phyloP scores from a whole-genome alignment of 2,888 invertebrate species.

The Mechanitis mazaeus region DNA sequence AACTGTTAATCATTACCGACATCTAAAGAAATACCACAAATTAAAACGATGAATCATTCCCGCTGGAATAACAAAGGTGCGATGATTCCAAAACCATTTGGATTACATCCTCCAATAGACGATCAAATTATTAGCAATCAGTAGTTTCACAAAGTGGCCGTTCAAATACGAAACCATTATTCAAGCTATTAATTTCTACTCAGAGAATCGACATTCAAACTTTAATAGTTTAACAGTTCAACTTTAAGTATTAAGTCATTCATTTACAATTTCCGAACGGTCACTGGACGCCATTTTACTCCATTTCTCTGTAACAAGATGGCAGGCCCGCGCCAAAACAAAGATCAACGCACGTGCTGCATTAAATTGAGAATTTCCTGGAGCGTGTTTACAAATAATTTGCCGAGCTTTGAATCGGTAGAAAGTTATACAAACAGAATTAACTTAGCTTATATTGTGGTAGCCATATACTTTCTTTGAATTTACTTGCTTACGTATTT shows the following conservation, averaged over 20 bases:
- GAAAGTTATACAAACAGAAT: conserved; percentile 41
- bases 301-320: conserved; percentile 43
- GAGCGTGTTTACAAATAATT: conserved; percentile 53
- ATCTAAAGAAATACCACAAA: too few species aligned
- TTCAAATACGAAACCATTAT: conserved; percentile 46
- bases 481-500: conserved; percentile 26
- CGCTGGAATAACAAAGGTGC: conserved; percentile 18
- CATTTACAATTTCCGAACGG: conserved; percentile 53
- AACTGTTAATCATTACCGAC: too few species aligned
- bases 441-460: conserved; percentile 38
- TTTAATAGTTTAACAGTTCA: conserved; percentile 54
- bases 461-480: conserved; percentile 35
- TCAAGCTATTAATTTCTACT: conserved; percentile 56
- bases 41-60: too few species aligned
- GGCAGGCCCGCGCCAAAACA: conserved; percentile 41
- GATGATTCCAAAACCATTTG: conserved; percentile 24
- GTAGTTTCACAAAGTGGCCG: conserved; percentile 22
- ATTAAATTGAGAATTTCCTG: conserved; percentile 46
- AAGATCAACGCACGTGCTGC: conserved; percentile 44
- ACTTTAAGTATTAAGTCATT: conserved; percentile 67
- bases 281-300: conserved; percentile 42
- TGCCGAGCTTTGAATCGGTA: conserved; percentile 41
- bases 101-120: conserved; percentile 21
- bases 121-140: conserved; percentile 21
- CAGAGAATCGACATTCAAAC: conserved; percentile 45